A percentile compares a stretch with the other conserved stretches of the same genome.
These are phyloP conservation scores for Hypomecis punctinalis DNA, from an alignment of 2,888 invertebrate genomes.

Conservation along the genomic window DNA sequence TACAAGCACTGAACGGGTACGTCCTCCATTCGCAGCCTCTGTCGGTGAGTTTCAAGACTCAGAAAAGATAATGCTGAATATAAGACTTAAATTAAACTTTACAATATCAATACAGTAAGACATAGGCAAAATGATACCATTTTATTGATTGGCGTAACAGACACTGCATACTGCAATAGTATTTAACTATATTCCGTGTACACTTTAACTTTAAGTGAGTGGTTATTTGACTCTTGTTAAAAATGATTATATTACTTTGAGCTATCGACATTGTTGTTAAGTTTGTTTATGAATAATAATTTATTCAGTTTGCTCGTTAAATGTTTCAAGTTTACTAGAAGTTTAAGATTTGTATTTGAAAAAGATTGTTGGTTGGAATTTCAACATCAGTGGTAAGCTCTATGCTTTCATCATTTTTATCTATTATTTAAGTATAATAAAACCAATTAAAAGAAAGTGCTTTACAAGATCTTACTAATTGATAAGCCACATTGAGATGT, in stretches of 20 bases:
- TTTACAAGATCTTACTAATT: constrained; percentile 84
- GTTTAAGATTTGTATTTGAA: constrained; percentile 81
- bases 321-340: constrained; percentile 85
- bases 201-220: constrained; percentile 65
- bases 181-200: constrained; percentile 63
- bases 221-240: constrained; percentile 79
- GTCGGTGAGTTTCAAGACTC: constrained; percentile 83
- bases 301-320: constrained; percentile 85
- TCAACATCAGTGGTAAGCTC: constrained; percentile 80
- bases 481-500: constrained; percentile 84
- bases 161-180: constrained; percentile 65
- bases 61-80: constrained; percentile 83
- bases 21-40: constrained; percentile 79
- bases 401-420: constrained; percentile 82
- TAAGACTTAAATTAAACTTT: constrained; percentile 69
- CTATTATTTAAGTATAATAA: constrained; percentile 83
- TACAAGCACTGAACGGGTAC: constrained; percentile 82
- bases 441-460: constrained; percentile 81
- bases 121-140: constrained; percentile 71
- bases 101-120: constrained; percentile 82
- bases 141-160: constrained; percentile 74
- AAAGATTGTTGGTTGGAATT: constrained; percentile 80
- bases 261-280: constrained; percentile 85
- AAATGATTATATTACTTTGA: constrained; percentile 83
- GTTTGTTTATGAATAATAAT: constrained; percentile 85